A percentile compares a stretch with the other conserved stretches of the same genome.
Conservation (phyloP, 2,888 invertebrate species). For the Rhabditoides inermis region DNA sequence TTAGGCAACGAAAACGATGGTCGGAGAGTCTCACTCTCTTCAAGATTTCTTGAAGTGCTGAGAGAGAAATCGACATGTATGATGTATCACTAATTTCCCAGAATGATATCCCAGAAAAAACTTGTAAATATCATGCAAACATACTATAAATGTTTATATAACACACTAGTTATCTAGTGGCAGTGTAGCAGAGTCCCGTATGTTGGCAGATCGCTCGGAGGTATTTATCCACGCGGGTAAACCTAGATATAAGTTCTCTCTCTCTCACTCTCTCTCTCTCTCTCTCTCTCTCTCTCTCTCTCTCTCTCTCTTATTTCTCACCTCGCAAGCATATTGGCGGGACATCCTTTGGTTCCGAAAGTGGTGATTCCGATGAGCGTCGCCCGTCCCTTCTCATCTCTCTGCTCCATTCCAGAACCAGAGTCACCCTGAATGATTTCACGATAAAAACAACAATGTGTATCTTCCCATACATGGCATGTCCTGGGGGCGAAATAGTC, state of each 20-base stretch:
- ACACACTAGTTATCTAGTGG: background rate
- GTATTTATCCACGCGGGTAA: slow-evolving; percentile 40
- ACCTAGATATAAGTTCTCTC: slow-evolving; percentile 13
- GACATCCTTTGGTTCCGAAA: slow-evolving; percentile 48
- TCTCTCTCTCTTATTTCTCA: background rate
- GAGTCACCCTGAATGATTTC: slow-evolving; percentile 37
- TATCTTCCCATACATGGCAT: slow-evolving; percentile 32
- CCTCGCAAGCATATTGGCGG: slow-evolving; percentile 46
- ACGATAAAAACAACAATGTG: background rate
- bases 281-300: background rate
- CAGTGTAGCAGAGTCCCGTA: slow-evolving; percentile 41
- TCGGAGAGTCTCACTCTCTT: background rate
- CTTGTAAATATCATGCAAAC: background rate
- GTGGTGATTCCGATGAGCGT: slow-evolving; percentile 44
- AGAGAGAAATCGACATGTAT: background rate
- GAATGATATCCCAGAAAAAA: too few species aligned
- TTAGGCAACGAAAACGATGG: background rate
- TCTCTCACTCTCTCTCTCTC: background rate
- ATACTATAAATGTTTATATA: slow-evolving; percentile 2
- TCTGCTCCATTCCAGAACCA: slow-evolving; percentile 43
- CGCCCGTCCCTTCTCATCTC: slow-evolving; percentile 28
- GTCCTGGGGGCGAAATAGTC: slow-evolving; percentile 39
- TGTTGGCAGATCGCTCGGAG: slow-evolving; percentile 33
- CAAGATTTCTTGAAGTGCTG: too few species aligned
- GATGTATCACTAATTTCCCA: background rate